These are phyloP conservation scores for Loris lydekkerianus DNA, from an alignment of 2,797 vertebrate species.

Conservation along the genomic window DNA sequence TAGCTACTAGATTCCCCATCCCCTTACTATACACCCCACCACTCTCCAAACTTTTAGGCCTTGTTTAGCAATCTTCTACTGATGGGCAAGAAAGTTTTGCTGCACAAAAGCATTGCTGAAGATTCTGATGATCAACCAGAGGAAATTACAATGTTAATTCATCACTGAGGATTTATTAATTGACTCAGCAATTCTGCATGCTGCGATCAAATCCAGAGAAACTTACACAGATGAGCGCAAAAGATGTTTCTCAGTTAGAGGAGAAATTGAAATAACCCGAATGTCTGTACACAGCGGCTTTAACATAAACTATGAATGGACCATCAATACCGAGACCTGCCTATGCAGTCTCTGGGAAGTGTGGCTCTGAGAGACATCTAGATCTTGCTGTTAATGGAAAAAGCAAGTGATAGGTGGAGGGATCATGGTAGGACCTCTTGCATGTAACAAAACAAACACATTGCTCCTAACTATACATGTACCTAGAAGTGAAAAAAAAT, in stretches of 20 bases:
- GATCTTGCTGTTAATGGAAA: background rate
- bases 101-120: constrained; percentile 51
- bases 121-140: background rate
- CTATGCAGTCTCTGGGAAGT: background rate
- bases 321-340: background rate
- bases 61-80: constrained; percentile 35
- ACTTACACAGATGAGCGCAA: background rate
- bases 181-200: background rate
- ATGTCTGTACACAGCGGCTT: background rate
- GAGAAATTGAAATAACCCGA: background rate
- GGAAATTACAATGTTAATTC: constrained; percentile 48
- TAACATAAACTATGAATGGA: background rate
- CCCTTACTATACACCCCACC: background rate
- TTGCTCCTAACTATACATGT: background rate
- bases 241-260: background rate
- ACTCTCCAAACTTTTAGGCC: background rate
- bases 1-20: background rate
- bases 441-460: background rate
- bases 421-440: background rate
- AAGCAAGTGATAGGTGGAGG: background rate
- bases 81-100: background rate
- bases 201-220: constrained; percentile 43
- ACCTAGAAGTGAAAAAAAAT: background rate
- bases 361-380: background rate
- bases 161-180: constrained; percentile 29